phyloP scores from a whole-genome alignment of 2,797 vertebrate genomes.

The Falco rusticolus region DNA sequence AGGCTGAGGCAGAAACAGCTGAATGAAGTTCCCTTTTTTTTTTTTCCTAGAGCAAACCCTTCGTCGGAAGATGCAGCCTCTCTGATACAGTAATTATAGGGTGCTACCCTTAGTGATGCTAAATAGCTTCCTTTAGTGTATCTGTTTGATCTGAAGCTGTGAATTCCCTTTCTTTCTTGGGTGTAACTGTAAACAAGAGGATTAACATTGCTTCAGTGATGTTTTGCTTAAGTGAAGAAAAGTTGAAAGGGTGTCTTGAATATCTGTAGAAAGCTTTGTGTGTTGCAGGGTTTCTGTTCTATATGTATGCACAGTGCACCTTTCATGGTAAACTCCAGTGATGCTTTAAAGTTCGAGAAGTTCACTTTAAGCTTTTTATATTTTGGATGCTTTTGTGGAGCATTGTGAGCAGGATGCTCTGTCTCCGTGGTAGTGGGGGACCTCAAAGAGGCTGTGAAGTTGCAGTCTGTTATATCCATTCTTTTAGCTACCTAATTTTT shows the following conservation, averaged over 20 bases:
- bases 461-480: background rate
- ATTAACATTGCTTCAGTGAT: slow-evolving; percentile 64
- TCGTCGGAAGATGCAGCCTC: slow-evolving; percentile 2
- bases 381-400: slow-evolving; percentile 17
- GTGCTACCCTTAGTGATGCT: slow-evolving; percentile 66
- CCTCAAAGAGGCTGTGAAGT: background rate
- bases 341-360: slow-evolving; percentile 11
- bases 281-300: slow-evolving; percentile 5
- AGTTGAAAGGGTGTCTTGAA: slow-evolving; percentile 60
- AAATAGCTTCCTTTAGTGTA: slow-evolving; percentile 58
- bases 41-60: slow-evolving; percentile 20
- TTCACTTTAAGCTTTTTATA: slow-evolving; percentile 22
- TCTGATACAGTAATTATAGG: slow-evolving; percentile 57
- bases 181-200: slow-evolving; percentile 73
- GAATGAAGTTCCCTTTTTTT: background rate
- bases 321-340: slow-evolving; percentile 4
- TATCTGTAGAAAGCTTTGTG: slow-evolving; percentile 57
- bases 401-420: background rate
- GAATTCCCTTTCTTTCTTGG: slow-evolving; percentile 68
- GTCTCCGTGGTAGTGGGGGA: background rate
- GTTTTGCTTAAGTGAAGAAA: slow-evolving; percentile 61
- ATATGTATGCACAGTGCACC: background rate
- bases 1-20: background rate
- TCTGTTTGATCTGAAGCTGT: slow-evolving; percentile 67
- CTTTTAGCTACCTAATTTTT: background rate